A percentile compares a stretch with the other conserved stretches of the same genome.
Evolutionary conservation across 2,797 vertebrate species (phyloP).

Genomic region (Halcyon chelicuti): DNA sequence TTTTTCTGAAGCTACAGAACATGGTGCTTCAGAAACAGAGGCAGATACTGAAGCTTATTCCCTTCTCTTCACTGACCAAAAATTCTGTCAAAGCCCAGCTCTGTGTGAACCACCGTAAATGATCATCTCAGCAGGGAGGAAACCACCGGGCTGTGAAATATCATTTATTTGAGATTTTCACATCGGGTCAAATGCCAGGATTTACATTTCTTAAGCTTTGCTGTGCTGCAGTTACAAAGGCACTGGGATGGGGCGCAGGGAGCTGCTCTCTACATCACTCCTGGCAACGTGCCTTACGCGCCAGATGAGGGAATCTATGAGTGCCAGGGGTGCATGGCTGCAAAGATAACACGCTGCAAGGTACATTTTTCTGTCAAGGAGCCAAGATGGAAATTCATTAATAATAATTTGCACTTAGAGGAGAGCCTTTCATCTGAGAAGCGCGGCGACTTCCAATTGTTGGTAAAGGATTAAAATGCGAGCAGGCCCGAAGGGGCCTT

Average conservation of each 20-base stretch:
- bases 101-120: slow-evolving; percentile 24
- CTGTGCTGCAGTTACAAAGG: not conserved
- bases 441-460: not conserved
- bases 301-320: not conserved
- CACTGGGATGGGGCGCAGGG: not conserved
- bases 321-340: not conserved
- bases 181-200: slow-evolving; percentile 16
- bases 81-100: slow-evolving; percentile 20
- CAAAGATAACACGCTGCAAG: not conserved
- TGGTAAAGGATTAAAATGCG: not conserved
- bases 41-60: slow-evolving; percentile 6
- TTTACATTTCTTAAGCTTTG: slow-evolving; percentile 73
- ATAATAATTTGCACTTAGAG: not conserved
- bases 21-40: slow-evolving; percentile 12
- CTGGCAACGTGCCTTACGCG: not conserved
- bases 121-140: slow-evolving; percentile 43
- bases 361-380: not conserved
- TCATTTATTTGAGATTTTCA: slow-evolving; percentile 41
- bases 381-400: slow-evolving; percentile 6
- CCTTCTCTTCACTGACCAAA: slow-evolving; percentile 51
- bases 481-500: not conserved
- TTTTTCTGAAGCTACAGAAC: not conserved
- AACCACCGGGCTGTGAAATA: slow-evolving; percentile 62
- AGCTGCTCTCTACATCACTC: not conserved
- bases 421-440: not conserved